Percentiles rank a stretch among this genome's conserved stretches.
Conservation (phyloP, 1,140 invertebrate species). For the Magallana gigas region DNA sequence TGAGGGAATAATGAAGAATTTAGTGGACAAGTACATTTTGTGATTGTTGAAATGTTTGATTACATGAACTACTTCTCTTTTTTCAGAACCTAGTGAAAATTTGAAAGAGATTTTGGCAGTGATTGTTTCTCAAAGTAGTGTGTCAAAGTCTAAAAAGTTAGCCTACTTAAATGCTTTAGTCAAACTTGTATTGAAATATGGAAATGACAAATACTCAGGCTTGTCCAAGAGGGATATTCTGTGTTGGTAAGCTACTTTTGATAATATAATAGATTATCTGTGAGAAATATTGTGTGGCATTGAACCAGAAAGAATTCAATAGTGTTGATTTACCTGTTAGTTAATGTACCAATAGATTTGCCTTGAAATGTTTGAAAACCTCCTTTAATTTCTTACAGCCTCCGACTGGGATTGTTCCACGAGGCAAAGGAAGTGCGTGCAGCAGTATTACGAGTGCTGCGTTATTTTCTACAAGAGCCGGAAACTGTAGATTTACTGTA, state of each 20-base stretch:
- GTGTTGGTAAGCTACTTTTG: conserved; percentile 85
- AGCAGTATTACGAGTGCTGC: conserved; percentile 89
- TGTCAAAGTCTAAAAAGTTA: conserved; percentile 85
- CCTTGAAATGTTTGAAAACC: not conserved
- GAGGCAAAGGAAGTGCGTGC: conserved; percentile 93
- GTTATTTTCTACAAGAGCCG: conserved; percentile 89
- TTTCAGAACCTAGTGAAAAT: conserved; percentile 77
- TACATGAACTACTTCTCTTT: conserved; percentile 33
- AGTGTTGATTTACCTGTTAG: no score
- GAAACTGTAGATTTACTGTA: conserved; percentile 89
- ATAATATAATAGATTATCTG: no score
- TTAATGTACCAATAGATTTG: no score
- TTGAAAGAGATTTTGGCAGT: conserved; percentile 78
- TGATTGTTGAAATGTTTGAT: no score
- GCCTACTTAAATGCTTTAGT: conserved; percentile 91
- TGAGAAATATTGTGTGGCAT: no score
- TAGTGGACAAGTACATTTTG: no score
- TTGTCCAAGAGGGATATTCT: conserved; percentile 89
- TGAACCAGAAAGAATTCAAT: no score
- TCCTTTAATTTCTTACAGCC: conserved; percentile 82
- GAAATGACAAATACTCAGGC: conserved; percentile 83
- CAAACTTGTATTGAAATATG: conserved; percentile 86
- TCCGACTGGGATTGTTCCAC: conserved; percentile 90
- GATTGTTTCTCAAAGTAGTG: conserved; percentile 81
- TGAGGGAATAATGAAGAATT: no score